These are phyloP conservation scores for Pyrrhosoma nymphula DNA, from an alignment of 2,888 invertebrate genomes.

Conservation along the genomic window DNA sequence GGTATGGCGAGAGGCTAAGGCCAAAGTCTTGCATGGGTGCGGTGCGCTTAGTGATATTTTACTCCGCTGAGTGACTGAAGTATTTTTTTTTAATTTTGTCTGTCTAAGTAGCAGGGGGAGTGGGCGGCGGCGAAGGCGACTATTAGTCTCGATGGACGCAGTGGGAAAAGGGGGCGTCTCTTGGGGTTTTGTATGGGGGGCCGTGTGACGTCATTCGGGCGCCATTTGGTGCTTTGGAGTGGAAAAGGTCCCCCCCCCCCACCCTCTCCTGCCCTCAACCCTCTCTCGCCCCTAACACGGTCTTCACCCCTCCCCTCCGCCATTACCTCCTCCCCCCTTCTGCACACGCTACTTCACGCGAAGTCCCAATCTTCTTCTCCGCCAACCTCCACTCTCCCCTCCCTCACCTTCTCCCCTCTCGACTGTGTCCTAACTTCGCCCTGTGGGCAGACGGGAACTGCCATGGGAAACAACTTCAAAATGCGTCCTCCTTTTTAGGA, in stretches of 20 bases:
- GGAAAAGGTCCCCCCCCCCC: conserved; percentile 24
- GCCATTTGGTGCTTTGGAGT: conserved; percentile 24
- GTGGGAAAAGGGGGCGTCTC: neutral
- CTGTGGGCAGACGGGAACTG: neutral
- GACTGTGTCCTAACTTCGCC: neutral
- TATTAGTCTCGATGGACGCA: neutral
- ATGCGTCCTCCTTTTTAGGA: neutral
- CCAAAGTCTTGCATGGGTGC: neutral
- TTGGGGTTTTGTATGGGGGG: neutral
- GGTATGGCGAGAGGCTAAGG: neutral
- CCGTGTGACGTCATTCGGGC: conserved; percentile 27
- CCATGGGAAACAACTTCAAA: neutral
- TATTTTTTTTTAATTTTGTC: no score
- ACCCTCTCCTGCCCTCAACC: neutral
- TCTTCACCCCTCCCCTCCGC: neutral
- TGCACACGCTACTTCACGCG: neutral
- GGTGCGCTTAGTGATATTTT: neutral
- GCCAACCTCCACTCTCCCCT: neutral
- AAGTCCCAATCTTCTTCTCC: neutral
- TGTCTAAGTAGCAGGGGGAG: neutral
- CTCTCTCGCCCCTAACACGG: neutral
- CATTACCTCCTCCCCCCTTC: neutral
- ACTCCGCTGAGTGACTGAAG: neutral
- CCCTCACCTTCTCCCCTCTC: neutral
- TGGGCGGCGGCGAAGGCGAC: neutral